Evolutionary conservation across 1,140 invertebrate genomes (phyloP), one percentile per base, ranked within the genome.

Genomic region (Drosophila ercepeae): DNA sequence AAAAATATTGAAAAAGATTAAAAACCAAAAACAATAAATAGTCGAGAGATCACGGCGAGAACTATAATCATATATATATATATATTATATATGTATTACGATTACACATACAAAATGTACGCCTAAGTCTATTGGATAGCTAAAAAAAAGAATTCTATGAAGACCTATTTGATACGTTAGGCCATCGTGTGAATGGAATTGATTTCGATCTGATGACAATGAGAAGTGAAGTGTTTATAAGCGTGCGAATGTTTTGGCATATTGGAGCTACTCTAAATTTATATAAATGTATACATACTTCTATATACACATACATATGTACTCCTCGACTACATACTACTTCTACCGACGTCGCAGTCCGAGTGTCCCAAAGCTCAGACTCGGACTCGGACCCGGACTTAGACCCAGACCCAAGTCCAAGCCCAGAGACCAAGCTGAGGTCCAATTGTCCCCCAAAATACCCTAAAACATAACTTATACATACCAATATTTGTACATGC

Each of bases 401-500:
- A n/a, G n/a, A n/a, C n/a, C 19, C 45, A 27, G 16, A 18, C 7
- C 45, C 45, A 11, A 9, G 9, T 32, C 9, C 27, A 8, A 29
- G 27, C 44, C 41, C 16, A 19, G 41, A 14, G 34, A 36, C 27
- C 27, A 29, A 9, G 2, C 27, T 29, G 8, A 9, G 27, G 27
- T 29, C 27, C 27, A 63, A 34, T 41, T 11, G 16, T 7, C 7
- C n/a, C 27, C 42, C 11, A 3, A 11, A 39, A 2, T 7, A 45
- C 50, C 13, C 25, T 27, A 60, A 77, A 25, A 59, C 44, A 63
- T 81, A 81, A 76, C 60, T 78, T 75, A 78, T 63, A 81, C 63
- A 83, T 82, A 82, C 78, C 78, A 84, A 84, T 84, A 84, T 84
- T 84, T 84, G 81, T 84, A 84, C 75, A 84, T 86, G 81, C 67